Evolutionary conservation across 2,797 vertebrate genomes (phyloP).

Genomic region (Rhincodon typus): DNA sequence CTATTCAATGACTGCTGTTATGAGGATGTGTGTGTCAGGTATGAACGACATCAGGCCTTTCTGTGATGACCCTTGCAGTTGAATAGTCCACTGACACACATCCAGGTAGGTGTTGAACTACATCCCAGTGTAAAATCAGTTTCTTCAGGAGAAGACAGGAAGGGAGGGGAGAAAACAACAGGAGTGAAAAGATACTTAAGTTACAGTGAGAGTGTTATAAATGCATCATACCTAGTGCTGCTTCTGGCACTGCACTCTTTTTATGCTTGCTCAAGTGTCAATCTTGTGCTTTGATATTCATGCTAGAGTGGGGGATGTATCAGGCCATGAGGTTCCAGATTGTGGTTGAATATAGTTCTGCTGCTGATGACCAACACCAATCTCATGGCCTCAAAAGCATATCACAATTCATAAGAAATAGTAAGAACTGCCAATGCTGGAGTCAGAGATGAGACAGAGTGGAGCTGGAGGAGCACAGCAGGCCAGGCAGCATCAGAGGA

Average conservation of each 20-base stretch:
- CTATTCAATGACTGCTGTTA: background rate
- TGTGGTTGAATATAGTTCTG: background rate
- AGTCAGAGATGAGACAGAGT: too few species aligned
- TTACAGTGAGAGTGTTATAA: background rate
- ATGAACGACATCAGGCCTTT: background rate
- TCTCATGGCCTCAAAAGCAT: too few species aligned
- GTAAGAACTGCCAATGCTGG: too few species aligned
- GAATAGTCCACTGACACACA: background rate
- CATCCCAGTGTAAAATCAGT: background rate
- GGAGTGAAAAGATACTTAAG: background rate
- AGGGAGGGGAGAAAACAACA: background rate
- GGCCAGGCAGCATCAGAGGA: too few species aligned
- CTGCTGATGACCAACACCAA: background rate
- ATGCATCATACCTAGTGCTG: background rate
- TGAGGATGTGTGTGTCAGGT: background rate
- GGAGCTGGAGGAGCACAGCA: too few species aligned
- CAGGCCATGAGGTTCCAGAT: background rate
- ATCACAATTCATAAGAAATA: too few species aligned
- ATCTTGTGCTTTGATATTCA: background rate
- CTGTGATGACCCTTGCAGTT: background rate
- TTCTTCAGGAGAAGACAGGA: background rate
- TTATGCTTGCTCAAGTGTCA: background rate
- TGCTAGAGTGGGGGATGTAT: background rate
- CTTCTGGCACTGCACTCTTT: background rate
- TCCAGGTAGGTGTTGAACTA: background rate